phyloP scores from a whole-genome alignment of 2,797 vertebrate genomes.

The Enteromius mattozi region DNA sequence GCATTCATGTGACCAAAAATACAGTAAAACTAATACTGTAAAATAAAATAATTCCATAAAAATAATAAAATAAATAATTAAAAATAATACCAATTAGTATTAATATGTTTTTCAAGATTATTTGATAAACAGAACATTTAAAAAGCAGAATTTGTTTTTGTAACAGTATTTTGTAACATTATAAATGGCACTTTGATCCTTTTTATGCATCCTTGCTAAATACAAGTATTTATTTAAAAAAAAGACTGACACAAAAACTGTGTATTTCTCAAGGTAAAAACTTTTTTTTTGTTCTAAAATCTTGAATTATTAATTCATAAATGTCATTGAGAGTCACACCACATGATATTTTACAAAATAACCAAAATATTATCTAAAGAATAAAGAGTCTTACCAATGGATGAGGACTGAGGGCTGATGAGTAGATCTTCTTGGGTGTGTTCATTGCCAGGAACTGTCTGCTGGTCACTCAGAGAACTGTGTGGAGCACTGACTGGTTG shows the following conservation, averaged over 20 bases:
- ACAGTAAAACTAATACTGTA: background rate
- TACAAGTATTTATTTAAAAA: background rate
- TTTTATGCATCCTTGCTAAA: background rate
- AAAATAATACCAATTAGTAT: too few relatives aligned
- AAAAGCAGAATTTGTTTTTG: background rate
- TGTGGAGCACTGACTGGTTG: slow-evolving; percentile 95
- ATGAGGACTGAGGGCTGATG: slow-evolving; percentile 89
- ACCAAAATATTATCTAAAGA: background rate
- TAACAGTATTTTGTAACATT: background rate
- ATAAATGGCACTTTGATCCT: background rate
- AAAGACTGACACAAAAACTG: background rate
- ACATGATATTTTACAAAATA: background rate
- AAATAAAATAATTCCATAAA: background rate
- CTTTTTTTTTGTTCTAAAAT: background rate
- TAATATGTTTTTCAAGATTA: background rate
- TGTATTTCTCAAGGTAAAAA: background rate
- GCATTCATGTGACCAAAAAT: background rate
- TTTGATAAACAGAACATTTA: background rate
- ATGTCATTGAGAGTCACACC: background rate
- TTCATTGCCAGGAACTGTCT: slow-evolving; percentile 86
- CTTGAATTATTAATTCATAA: background rate
- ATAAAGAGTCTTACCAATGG: slow-evolving; percentile 77
- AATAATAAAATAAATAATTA: too few relatives aligned
- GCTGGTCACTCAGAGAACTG: slow-evolving; percentile 95
- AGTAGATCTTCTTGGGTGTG: slow-evolving; percentile 87